These are phyloP conservation scores for Drosophila neocordata DNA, from an alignment of 1,140 invertebrate species.

Conservation along the genomic window DNA sequence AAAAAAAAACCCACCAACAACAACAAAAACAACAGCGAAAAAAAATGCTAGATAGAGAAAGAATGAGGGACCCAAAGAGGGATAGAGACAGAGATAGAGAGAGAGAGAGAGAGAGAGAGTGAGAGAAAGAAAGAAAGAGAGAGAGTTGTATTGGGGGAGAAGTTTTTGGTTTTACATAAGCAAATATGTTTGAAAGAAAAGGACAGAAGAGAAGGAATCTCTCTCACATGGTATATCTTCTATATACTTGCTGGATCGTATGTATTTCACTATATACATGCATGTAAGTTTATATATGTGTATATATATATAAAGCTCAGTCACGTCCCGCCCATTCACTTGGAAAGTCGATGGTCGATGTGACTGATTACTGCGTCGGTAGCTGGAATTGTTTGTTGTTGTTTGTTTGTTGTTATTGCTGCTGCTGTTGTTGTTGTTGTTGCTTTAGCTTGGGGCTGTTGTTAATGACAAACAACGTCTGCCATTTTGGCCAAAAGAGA, in stretches of 20 bases:
- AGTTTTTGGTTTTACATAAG: conserved; percentile 68
- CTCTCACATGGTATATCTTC: conserved; percentile 8
- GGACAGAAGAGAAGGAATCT: conserved; percentile 31
- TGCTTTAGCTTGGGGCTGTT: conserved; percentile 15
- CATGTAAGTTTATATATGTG: conserved; percentile 5
- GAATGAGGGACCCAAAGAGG: conserved; percentile 11
- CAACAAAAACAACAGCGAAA: too few relatives aligned
- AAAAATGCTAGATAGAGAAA: conserved; percentile 2
- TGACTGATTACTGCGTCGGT: conserved; percentile 76
- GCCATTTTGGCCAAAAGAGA: conserved; percentile 66
- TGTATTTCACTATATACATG: conserved; percentile 1
- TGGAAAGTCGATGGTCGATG: conserved; percentile 79
- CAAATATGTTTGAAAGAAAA: conserved; percentile 59
- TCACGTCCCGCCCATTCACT: conserved; percentile 78
- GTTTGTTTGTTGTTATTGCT: conserved; percentile 35
- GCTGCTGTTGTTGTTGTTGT: conserved; percentile 26
- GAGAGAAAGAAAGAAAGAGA: background rate
- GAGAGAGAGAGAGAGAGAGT: conserved; percentile 25
- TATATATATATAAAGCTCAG: conserved; percentile 45
- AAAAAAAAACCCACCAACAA: background rate
- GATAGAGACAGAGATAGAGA: background rate
- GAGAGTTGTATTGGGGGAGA: conserved; percentile 34
- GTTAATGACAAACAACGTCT: conserved; percentile 77
- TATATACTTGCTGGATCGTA: conserved; percentile 20
- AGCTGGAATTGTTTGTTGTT: conserved; percentile 43